Evolutionary conservation across 2,888 invertebrate species (phyloP).

Genomic region (Punctoribates punctum): DNA sequence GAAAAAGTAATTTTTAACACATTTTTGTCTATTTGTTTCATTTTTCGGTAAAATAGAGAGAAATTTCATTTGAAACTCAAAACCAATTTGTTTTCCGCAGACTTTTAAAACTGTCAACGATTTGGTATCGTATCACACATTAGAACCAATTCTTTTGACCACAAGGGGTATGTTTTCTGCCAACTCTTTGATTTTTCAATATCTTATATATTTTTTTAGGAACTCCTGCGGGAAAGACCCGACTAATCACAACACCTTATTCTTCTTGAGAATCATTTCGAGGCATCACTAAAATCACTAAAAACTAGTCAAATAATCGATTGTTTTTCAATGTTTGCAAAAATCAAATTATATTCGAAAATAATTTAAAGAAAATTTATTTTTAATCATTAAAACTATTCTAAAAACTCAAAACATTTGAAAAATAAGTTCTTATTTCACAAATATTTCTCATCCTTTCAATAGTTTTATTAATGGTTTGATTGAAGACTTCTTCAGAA

Average conservation of each 20-base stretch:
- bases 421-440: too few species aligned
- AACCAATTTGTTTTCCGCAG: constrained; percentile 42
- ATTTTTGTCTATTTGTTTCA: neutral
- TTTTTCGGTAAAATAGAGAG: neutral
- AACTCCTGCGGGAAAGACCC: constrained; percentile 38
- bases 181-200: neutral
- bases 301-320: too few species aligned
- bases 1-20: constrained; percentile 48
- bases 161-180: constrained; percentile 46
- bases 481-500: too few species aligned
- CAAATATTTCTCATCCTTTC: too few species aligned
- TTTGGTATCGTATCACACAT: constrained; percentile 48
- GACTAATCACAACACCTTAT: constrained; percentile 38
- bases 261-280: too few species aligned
- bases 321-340: too few species aligned
- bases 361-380: neutral
- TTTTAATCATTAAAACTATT: too few species aligned
- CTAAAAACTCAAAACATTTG: too few species aligned
- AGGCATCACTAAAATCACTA: too few species aligned
- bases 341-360: too few species aligned
- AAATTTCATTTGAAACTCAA: too few species aligned
- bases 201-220: constrained; percentile 27
- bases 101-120: constrained; percentile 48
- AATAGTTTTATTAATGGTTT: neutral
- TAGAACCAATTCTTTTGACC: constrained; percentile 49